Percentiles rank a stretch among this genome's conserved stretches.
Conservation (phyloP, 1,140 invertebrate species). For the Caenorhabditis remanei region DNA sequence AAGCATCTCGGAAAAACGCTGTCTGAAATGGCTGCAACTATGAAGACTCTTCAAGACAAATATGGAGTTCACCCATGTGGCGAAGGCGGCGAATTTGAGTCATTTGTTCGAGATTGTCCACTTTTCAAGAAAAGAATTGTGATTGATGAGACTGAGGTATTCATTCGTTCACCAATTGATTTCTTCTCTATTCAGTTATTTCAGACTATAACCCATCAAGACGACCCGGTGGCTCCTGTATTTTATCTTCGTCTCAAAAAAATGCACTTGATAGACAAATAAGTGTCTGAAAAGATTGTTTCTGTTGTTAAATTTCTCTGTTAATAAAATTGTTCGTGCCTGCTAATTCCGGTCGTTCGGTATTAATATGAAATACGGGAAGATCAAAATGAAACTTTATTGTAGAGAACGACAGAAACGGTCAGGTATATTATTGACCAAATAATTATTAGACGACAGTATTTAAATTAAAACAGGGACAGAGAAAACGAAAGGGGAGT, state of each 20-base stretch:
- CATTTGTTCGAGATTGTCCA: constrained; percentile 95
- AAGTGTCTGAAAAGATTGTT: background rate
- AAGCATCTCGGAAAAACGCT: constrained; percentile 90
- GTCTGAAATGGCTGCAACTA: constrained; percentile 83
- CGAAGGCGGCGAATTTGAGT: constrained; percentile 98
- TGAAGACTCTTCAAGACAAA: constrained; percentile 80
- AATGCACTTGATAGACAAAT: constrained; percentile 81
- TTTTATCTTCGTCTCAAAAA: constrained; percentile 90
- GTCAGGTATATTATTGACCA: background rate
- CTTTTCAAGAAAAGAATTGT: constrained; percentile 90
- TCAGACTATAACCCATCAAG: constrained; percentile 84
- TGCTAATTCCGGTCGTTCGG: too few relatives aligned
- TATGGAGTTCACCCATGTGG: constrained; percentile 97
- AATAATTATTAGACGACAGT: background rate
- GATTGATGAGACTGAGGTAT: constrained; percentile 88
- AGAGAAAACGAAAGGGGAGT: background rate
- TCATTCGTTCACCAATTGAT: background rate
- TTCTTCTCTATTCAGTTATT: background rate
- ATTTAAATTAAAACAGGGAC: background rate
- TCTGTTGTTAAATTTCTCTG: background rate
- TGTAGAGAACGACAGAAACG: background rate
- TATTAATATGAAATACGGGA: background rate
- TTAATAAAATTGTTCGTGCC: background rate
- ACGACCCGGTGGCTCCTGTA: constrained; percentile 91
- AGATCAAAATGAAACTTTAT: background rate